Conservation (phyloP, 2,888 invertebrate species). For the Hirtodrosophila duncani region DNA sequence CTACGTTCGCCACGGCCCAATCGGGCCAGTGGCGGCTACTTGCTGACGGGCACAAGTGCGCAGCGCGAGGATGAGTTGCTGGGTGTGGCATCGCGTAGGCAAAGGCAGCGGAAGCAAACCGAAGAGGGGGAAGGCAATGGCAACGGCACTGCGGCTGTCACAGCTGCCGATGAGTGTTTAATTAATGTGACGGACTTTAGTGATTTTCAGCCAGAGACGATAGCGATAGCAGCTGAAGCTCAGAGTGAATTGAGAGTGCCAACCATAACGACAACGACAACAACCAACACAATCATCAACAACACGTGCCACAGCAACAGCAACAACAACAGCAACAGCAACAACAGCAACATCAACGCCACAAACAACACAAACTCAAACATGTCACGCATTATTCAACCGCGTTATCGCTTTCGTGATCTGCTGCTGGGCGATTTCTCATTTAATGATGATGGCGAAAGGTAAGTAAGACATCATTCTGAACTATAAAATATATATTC, state of each 20-base stretch:
- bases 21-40: constrained; percentile 78
- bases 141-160: constrained; percentile 11
- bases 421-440: constrained; percentile 87
- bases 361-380: constrained; percentile 42
- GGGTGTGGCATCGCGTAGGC: constrained; percentile 58
- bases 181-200: constrained; percentile 74
- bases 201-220: constrained; percentile 46
- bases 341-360: constrained; percentile 28
- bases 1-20: constrained; percentile 78
- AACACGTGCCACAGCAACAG: constrained; percentile 22
- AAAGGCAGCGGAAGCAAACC: constrained; percentile 27
- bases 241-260: constrained; percentile 43
- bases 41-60: constrained; percentile 68
- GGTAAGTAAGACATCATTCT: constrained; percentile 80
- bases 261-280: constrained; percentile 41
- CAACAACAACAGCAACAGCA: constrained; percentile 28
- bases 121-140: constrained; percentile 4
- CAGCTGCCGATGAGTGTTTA: constrained; percentile 68
- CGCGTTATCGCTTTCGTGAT: constrained; percentile 87
- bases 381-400: constrained; percentile 78
- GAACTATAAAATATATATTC: no score
- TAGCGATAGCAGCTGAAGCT: constrained; percentile 18
- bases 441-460: constrained; percentile 87
- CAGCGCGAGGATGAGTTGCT: constrained; percentile 64
- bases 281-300: constrained; percentile 19